phyloP scores from a whole-genome alignment of 2,797 vertebrate species.

The Argyrosomus regius region DNA sequence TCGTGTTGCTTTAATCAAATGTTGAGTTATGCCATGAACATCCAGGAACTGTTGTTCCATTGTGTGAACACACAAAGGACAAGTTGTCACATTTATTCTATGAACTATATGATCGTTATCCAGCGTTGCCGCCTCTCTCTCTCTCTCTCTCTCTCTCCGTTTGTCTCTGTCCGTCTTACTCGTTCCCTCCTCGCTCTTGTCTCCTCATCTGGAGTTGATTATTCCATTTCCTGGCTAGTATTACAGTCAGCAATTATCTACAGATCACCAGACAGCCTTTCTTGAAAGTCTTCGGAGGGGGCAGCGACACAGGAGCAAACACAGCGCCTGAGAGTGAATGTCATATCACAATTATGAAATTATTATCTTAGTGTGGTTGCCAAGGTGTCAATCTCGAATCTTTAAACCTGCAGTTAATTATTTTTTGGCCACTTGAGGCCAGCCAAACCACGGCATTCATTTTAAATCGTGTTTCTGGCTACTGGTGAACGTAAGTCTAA shows the following conservation, averaged over 20 bases:
- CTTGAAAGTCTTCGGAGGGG: conserved; percentile 87
- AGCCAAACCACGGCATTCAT: neutral
- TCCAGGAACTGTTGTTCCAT: neutral
- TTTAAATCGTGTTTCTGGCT: neutral
- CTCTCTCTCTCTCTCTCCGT: conserved; percentile 14
- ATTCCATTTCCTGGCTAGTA: conserved; percentile 92
- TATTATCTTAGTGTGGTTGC: neutral
- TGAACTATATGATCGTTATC: neutral
- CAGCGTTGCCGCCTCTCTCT: neutral
- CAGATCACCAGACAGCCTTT: conserved; percentile 91
- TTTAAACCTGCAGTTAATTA: conserved; percentile 21
- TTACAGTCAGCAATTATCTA: conserved; percentile 93
- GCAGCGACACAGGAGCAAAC: conserved; percentile 41
- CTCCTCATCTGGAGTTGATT: conserved; percentile 94
- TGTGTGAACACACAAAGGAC: neutral
- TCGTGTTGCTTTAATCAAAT: conserved; percentile 17
- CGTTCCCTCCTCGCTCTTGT: conserved; percentile 58
- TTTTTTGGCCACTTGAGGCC: neutral
- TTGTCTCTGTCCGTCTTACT: conserved; percentile 31
- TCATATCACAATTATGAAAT: conserved; percentile 86
- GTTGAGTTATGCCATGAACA: neutral
- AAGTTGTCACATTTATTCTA: conserved; percentile 20
- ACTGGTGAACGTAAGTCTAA: neutral
- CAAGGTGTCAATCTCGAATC: conserved; percentile 73
- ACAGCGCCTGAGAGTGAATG: conserved; percentile 63